Evolutionary conservation across 1,140 invertebrate genomes (phyloP).

Genomic region (Drosophila lini): DNA sequence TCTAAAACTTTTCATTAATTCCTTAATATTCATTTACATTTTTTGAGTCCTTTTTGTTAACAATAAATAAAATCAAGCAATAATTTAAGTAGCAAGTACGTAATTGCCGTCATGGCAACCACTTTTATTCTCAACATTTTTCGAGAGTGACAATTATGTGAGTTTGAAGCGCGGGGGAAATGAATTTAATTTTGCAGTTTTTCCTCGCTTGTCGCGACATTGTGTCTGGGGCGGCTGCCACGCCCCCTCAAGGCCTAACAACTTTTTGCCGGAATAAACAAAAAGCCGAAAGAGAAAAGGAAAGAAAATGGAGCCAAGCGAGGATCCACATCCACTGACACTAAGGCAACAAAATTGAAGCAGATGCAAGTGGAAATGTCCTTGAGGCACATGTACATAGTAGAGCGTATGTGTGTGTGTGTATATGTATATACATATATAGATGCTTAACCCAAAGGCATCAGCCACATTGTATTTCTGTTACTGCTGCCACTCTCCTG

Average conservation of each 20-base stretch:
- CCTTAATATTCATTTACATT: too few species aligned
- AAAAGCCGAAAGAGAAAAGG: not conserved
- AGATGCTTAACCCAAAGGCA: slow-evolving; percentile 65
- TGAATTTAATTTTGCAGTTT: slow-evolving; percentile 38
- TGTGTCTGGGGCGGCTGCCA: slow-evolving; percentile 50
- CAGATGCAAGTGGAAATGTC: slow-evolving; percentile 77
- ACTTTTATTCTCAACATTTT: slow-evolving; percentile 5
- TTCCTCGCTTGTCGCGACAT: slow-evolving; percentile 63
- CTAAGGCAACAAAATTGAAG: slow-evolving; percentile 79
- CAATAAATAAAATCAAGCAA: not conserved
- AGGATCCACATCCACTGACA: slow-evolving; percentile 57
- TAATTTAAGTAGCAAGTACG: not conserved
- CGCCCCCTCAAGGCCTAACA: slow-evolving; percentile 34
- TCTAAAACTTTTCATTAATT: too few species aligned
- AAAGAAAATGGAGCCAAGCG: slow-evolving; percentile 5
- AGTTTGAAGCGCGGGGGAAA: slow-evolving; percentile 8
- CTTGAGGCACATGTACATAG: slow-evolving; percentile 59
- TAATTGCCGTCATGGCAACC: not conserved
- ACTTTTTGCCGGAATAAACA: slow-evolving; percentile 22
- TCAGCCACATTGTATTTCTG: slow-evolving; percentile 42
- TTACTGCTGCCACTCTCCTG: slow-evolving; percentile 22
- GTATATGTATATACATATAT: slow-evolving; percentile 16
- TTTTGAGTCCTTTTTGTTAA: not conserved
- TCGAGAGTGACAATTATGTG: slow-evolving; percentile 19
- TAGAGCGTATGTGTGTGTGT: not conserved